phyloP scores from a whole-genome alignment of 2,797 vertebrate genomes.

The Pithecia hirsuta region DNA sequence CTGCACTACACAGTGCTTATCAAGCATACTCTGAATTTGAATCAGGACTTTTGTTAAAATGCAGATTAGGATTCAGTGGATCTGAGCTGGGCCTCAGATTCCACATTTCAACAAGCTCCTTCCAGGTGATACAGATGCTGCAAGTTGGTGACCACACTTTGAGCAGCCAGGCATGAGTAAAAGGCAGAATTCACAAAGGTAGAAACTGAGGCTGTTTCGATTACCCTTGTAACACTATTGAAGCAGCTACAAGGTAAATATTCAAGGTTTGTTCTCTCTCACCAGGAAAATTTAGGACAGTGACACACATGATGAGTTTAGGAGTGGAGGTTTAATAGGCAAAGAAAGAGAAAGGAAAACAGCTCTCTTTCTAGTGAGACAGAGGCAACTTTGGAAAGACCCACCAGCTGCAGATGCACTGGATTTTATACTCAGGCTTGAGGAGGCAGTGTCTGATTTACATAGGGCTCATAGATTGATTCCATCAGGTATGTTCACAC shows the following conservation, averaged over 20 bases:
- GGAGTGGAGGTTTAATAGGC: not conserved
- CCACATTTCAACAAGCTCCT: not conserved
- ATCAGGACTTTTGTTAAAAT: not conserved
- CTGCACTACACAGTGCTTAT: not conserved
- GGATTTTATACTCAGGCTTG: not conserved
- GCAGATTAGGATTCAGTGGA: not conserved
- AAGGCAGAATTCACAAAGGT: not conserved
- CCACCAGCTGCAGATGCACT: not conserved
- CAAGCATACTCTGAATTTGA: not conserved
- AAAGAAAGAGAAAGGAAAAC: not conserved
- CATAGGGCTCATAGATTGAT: not conserved
- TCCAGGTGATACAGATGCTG: not conserved
- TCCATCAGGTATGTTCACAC: not conserved
- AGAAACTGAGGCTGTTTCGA: not conserved
- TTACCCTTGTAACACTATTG: rapidly evolving
- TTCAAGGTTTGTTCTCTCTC: not conserved
- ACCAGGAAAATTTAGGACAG: not conserved
- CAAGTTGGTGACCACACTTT: not conserved
- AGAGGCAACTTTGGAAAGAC: not conserved
- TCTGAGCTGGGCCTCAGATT: not conserved
- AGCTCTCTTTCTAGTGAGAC: not conserved
- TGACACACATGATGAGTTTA: not conserved
- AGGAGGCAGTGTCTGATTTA: not conserved
- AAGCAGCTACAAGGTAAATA: not conserved
- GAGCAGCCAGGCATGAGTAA: not conserved